Conservation (phyloP, 2,113 vertebrate species). For the Oxyura jamaicensis region DNA sequence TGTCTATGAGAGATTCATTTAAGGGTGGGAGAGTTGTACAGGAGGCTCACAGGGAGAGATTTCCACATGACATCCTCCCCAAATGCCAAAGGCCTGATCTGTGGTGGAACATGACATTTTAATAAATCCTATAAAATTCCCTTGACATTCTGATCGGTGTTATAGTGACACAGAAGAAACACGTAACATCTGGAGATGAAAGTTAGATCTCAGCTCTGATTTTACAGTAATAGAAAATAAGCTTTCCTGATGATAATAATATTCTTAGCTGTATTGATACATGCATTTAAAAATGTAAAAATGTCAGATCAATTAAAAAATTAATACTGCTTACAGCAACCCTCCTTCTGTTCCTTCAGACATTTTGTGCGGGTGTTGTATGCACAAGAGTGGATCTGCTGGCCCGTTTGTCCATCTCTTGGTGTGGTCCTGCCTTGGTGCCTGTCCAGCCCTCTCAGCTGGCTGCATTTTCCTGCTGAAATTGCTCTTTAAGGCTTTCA, state of each 20-base stretch:
- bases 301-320: not conserved
- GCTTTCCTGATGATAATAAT: not conserved
- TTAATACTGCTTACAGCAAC: not conserved
- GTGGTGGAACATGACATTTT: not conserved
- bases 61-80: not conserved
- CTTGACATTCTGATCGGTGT: not conserved
- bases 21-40: not conserved
- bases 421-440: not conserved
- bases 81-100: not conserved
- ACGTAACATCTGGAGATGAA: not conserved
- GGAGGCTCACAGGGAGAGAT: not conserved
- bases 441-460: not conserved
- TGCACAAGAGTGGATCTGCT: not conserved
- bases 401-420: rapidly evolving
- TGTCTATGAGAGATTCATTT: not conserved
- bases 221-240: not conserved
- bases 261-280: not conserved
- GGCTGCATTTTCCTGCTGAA: not conserved
- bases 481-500: not conserved
- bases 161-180: not conserved
- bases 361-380: not conserved
- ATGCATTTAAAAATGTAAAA: not conserved
- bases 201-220: not conserved
- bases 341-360: not conserved
- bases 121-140: not conserved